These are phyloP conservation scores for Podiceps cristatus DNA, from an alignment of 2,113 vertebrate species.

Conservation along the genomic window DNA sequence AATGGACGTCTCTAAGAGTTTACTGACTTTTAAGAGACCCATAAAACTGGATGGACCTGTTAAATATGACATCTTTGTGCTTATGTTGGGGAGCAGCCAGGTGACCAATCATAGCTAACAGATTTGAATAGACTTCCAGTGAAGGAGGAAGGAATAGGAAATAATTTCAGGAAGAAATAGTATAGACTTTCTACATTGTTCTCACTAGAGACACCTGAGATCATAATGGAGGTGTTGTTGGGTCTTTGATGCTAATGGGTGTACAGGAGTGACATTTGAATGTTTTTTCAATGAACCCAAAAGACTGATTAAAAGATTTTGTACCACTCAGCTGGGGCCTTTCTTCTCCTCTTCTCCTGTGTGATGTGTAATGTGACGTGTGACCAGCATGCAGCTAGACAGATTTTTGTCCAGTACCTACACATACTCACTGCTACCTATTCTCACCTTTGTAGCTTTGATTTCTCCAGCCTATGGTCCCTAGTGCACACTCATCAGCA, in stretches of 20 bases:
- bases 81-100: background rate
- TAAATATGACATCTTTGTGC: background rate
- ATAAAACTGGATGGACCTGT: background rate
- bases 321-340: background rate
- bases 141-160: background rate
- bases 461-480: background rate
- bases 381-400: background rate
- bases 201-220: background rate
- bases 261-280: background rate
- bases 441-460: background rate
- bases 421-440: background rate
- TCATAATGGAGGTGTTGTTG: background rate
- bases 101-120: background rate
- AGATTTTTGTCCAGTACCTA: background rate
- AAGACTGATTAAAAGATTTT: background rate
- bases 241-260: background rate
- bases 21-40: background rate
- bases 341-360: background rate
- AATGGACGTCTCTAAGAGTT: background rate
- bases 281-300: background rate
- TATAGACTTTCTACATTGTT: background rate
- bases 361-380: background rate
- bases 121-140: background rate
- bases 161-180: background rate
- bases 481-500: background rate